Evolutionary conservation across 2,888 invertebrate genomes (phyloP), one percentile per base, ranked within the genome.

Genomic region (Leptinotarsa peninsularis): DNA sequence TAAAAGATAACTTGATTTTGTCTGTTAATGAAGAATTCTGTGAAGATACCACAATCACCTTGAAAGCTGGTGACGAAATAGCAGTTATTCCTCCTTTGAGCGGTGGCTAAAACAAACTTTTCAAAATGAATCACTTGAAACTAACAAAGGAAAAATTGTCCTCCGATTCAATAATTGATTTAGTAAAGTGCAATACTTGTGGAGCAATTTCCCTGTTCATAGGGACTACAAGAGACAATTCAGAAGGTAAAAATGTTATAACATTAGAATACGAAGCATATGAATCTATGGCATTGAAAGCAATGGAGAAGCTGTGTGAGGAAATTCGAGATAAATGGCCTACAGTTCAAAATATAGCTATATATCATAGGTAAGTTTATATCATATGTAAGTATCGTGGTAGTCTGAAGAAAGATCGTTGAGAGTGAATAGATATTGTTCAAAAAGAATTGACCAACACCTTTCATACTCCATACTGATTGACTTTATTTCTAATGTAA

Each of bases 51-150:
- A 87, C 89, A 54, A 67, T 83, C 15, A 86, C 89, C 27, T 88
- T 96, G 7, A 90, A 90, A 56, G 89, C 92, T 43, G 92, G 91
- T 78, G 97, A 98, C 90, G 94, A 93, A 87, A 91, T 98, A 78
- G 98, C 98, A 78, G 91, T 98, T 17, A 98, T 98, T 85, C 98
- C 98, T 71, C 98, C 98, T 0, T 90, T 98, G 70, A 98, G 98
- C 89, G 98, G 98, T 83, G 98, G 98, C 83, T 95, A 54, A 91
- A 81, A 73, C 74, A 72, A 3, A 67, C 49, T 17, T 52, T 14
- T 27, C 60, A 81, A 81, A 56, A 95, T 94, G 93, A 93, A 96
- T 89, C 90, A 92, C 81, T 84, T 96, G 21, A 91, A 93, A 84
- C 86, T 98, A 67, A 91, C 92, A 0, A 85, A 90, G 0, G 92